Evolutionary conservation across 1,140 invertebrate species (phyloP).

Genomic region (Rhopalosiphum maidis): DNA sequence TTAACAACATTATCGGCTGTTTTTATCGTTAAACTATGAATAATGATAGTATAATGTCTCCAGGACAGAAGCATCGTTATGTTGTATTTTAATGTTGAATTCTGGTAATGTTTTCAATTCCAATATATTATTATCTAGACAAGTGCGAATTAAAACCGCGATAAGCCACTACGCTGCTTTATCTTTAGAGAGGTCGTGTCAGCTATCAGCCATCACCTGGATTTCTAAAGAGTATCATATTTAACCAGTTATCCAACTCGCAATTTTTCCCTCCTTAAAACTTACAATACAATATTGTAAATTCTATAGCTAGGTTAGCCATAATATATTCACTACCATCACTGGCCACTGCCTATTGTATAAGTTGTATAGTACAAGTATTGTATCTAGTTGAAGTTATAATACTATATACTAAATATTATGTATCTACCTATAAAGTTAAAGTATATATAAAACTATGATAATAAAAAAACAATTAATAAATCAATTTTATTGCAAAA

Average conservation of each 20-base stretch:
- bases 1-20: background rate
- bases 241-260: conserved; percentile 6
- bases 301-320: background rate
- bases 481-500: background rate
- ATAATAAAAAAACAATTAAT: background rate
- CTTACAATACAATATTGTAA: background rate
- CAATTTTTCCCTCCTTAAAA: background rate
- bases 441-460: background rate
- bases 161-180: conserved; percentile 42
- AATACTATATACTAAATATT: background rate
- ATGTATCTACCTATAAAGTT: background rate
- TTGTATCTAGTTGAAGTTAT: background rate
- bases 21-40: background rate
- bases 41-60: background rate
- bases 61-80: background rate
- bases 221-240: conserved; percentile 17
- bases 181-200: conserved; percentile 49
- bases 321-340: background rate
- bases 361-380: background rate
- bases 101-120: background rate
- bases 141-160: conserved; percentile 25
- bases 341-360: background rate
- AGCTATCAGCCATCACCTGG: conserved; percentile 48
- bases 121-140: background rate
- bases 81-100: background rate